A percentile compares a stretch with the other conserved stretches of the same genome.
phyloP scores from a whole-genome alignment of 2,888 invertebrate species.

The Drosophila yooni region DNA sequence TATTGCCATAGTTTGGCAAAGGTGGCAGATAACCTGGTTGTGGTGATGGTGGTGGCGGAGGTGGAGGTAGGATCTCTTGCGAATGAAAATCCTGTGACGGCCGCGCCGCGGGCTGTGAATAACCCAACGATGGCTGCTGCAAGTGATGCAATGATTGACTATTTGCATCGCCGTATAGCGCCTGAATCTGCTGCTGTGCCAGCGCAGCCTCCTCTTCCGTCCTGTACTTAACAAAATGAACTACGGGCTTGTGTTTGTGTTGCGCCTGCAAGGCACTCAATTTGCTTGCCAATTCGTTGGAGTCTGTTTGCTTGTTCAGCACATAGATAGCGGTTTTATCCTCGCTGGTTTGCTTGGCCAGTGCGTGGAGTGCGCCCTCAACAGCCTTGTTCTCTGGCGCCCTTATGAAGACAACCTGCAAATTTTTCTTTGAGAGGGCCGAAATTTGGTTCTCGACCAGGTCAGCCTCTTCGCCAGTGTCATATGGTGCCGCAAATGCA shows the following conservation, averaged over 20 bases:
- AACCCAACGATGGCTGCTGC: conserved; percentile 46
- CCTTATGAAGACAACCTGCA: conserved; percentile 82
- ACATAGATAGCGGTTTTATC: conserved; percentile 83
- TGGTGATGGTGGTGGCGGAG: conserved; percentile 14
- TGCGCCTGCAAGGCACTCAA: conserved; percentile 52
- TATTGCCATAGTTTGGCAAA: conserved; percentile 42
- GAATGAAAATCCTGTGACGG: conserved; percentile 11
- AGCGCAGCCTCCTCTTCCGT: conserved; percentile 74
- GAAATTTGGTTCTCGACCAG: conserved; percentile 56
- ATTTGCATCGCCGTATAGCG: conserved; percentile 55
- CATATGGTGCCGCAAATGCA: conserved; percentile 75
- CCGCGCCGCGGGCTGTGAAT: conserved; percentile 22
- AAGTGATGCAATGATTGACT: conserved; percentile 13
- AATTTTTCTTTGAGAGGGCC: conserved; percentile 64
- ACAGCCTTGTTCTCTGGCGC: conserved; percentile 80
- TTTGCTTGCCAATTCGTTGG: conserved; percentile 72
- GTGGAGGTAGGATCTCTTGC: conserved; percentile 2
- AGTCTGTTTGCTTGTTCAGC: conserved; percentile 80
- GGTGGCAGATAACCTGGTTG: conserved; percentile 41
- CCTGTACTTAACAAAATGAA: conserved; percentile 80
- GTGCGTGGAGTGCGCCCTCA: conserved; percentile 70
- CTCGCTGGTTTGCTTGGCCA: conserved; percentile 77
- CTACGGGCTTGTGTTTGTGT: conserved; percentile 67
- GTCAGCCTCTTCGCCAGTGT: conserved; percentile 54
- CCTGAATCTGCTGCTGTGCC: conserved; percentile 77